Evolutionary conservation across 2,113 vertebrate species (phyloP).

Genomic region (Neotoma lepida): DNA sequence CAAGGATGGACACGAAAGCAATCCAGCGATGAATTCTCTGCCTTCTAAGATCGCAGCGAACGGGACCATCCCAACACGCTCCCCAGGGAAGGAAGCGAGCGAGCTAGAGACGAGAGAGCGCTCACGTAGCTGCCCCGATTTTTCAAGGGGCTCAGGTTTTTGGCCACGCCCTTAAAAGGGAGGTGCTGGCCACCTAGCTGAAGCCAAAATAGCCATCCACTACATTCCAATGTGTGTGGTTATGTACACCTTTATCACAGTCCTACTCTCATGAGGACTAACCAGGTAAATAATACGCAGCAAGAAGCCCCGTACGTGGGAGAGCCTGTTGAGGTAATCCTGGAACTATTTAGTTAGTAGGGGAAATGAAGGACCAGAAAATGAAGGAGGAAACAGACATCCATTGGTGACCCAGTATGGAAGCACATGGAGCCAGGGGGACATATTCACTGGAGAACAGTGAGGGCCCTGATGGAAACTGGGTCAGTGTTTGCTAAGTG

Average conservation of each 20-base stretch:
- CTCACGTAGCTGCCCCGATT: too few relatives aligned
- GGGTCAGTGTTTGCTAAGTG: neutral
- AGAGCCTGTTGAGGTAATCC: neutral
- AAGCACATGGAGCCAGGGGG: neutral
- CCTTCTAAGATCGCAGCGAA: too few relatives aligned
- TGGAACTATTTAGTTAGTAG: neutral
- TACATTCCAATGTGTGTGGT: too few relatives aligned
- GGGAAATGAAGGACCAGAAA: neutral
- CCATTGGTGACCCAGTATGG: neutral
- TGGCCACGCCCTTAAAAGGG: too few relatives aligned
- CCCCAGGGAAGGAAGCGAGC: too few relatives aligned
- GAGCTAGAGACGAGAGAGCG: too few relatives aligned
- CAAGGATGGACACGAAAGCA: too few relatives aligned
- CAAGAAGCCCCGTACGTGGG: neutral
- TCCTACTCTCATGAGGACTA: neutral
- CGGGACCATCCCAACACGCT: too few relatives aligned
- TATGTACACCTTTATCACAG: accelerated
- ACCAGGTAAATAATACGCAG: neutral
- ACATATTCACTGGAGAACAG: neutral
- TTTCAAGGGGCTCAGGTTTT: too few relatives aligned
- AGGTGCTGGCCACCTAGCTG: too few relatives aligned
- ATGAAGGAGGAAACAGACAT: neutral
- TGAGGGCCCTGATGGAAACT: neutral
- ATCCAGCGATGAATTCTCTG: too few relatives aligned
- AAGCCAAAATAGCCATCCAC: too few relatives aligned